These are phyloP conservation scores for Hesperophylax magnus DNA, from an alignment of 1,140 invertebrate genomes.

Conservation along the genomic window DNA sequence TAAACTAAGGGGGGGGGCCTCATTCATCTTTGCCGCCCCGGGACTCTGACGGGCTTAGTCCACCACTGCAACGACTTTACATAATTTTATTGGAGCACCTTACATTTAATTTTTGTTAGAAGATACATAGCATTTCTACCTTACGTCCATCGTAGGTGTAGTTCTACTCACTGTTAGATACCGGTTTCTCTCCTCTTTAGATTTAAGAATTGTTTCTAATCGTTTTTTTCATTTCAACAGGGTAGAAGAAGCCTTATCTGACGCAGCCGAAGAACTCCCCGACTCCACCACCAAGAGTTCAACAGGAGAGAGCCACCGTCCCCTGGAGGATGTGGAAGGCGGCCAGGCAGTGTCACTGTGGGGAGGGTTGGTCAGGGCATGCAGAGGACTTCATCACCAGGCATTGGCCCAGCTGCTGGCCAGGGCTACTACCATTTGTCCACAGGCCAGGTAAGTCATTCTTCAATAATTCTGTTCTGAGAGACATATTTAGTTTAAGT, in stretches of 20 bases:
- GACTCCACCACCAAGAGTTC: background rate
- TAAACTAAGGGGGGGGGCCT: too few relatives aligned
- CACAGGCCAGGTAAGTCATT: conserved; percentile 50
- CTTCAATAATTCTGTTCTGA: background rate
- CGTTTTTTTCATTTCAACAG: background rate
- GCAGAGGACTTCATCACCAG: conserved; percentile 63
- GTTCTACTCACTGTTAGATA: too few relatives aligned
- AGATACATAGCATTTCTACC: too few relatives aligned
- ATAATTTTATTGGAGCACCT: too few relatives aligned
- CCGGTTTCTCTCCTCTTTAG: too few relatives aligned
- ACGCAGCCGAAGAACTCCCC: conserved; percentile 7
- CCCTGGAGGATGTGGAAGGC: conserved; percentile 57
- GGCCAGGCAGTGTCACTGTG: conserved; percentile 65
- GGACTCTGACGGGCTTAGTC: too few relatives aligned
- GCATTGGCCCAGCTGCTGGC: conserved; percentile 63
- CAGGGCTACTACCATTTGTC: conserved; percentile 60
- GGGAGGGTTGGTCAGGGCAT: conserved; percentile 64
- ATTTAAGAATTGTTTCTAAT: too few relatives aligned
- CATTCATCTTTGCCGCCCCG: too few relatives aligned
- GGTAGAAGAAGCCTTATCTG: conserved; percentile 41
- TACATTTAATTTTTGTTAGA: too few relatives aligned
- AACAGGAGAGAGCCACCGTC: background rate
- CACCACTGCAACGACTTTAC: too few relatives aligned
- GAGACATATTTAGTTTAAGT: too few relatives aligned
- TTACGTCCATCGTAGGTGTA: too few relatives aligned